Base-by-base conservation (phyloP, 2,888 invertebrate genomes). In the Cheilosia soror region DNA sequence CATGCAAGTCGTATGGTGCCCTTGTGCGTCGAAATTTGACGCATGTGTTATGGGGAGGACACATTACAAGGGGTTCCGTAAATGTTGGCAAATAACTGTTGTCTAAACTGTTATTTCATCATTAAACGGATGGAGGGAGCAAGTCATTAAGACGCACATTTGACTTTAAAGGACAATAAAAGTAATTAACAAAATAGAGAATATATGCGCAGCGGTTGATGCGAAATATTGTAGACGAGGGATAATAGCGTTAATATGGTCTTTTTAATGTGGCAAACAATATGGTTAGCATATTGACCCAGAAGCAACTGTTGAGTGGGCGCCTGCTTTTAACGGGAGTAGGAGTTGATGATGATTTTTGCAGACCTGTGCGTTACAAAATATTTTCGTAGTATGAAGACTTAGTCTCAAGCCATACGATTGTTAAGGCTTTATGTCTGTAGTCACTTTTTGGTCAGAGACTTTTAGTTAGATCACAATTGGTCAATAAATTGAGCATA, bases 11-110 rank as follows among this genome's bases (percentile, higher is more conserved):
- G 40, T 5, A 47, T 53, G 33, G 27, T 57, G 58, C 47, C 47
- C 60, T 33, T 49, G 42, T 60, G 37, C 63, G 65, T 53, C 15
- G 51, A 33, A 72, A 60, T 29, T 60, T 47, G 62, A 51, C 55
- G 69, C 79, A 63, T 75, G 79, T 69, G 53, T 78, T 73, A 63
- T 65, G 75, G 63, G 51, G 66, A 63, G 57, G 66, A 69, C 11
- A 65, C 63, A 65, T 72, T 72, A 65, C 29, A 58, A 71, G 44
- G 60, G 57, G 68, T 31, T 44, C 9, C 49, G 49, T 40, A 76
- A 66, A 58, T 76, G 66, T 62, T 57, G 57, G 62, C 57, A 33
- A 29, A 27, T 78, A 78, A 78, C 49, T 71, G 78, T 65, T 71
- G 57, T 27, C 58, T 79, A 79, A 79, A 79, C 78, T 31, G 79